Evolutionary conservation across 2,113 vertebrate species (phyloP), one percentile per base, ranked within the genome.

Genomic region (Rhabdornis inornatus): DNA sequence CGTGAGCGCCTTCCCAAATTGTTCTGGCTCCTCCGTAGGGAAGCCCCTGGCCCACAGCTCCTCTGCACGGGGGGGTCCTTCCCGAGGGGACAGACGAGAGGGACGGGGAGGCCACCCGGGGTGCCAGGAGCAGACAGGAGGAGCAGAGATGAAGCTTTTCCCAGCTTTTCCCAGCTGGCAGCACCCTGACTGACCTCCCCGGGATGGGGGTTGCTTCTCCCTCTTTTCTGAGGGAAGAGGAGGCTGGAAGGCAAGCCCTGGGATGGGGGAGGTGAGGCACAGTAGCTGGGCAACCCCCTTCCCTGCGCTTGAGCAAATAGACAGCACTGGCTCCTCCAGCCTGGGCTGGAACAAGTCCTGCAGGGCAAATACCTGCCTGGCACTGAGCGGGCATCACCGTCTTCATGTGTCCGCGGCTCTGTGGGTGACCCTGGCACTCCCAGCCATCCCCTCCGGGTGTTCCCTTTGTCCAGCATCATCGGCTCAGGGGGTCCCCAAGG

Each of bases 1-100:
- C 53, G 68, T 65, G 76, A 94, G 86, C 65, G 93, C 87, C 78
- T 71, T 92, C 39, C 83, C 77, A 57, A 91, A 84, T 25, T n/a
- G 39, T 59, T 56, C 84, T 50, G 61, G 75, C 61, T 96, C 35
- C 49, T 66, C 30, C 16, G 8, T 21, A 70, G 71, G 89, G 53
- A 80, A 35, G 24, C 71, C 78, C 80, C 52, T 45, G 18, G 7
- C 59, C 52, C 56, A 17, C 31, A 28, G 81, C 71, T 31, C 17
- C 28, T 45, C 23, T 5, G 9, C 30, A 5, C 49, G 11, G 8
- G 23, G 39, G 31, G 33, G 42, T 13, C 47, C 15, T 47, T 56
- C 11, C 0, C 1, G 5, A 10, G 15, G 14, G 25, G 3, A 8
- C 33, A 9, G 39, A 17, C 2, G 0, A 50, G 23, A 39, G 23